Percentiles rank a stretch among this genome's conserved stretches.
These are phyloP conservation scores for Micrastur ruficollis DNA, from an alignment of 2,797 vertebrate species.

Conservation along the genomic window DNA sequence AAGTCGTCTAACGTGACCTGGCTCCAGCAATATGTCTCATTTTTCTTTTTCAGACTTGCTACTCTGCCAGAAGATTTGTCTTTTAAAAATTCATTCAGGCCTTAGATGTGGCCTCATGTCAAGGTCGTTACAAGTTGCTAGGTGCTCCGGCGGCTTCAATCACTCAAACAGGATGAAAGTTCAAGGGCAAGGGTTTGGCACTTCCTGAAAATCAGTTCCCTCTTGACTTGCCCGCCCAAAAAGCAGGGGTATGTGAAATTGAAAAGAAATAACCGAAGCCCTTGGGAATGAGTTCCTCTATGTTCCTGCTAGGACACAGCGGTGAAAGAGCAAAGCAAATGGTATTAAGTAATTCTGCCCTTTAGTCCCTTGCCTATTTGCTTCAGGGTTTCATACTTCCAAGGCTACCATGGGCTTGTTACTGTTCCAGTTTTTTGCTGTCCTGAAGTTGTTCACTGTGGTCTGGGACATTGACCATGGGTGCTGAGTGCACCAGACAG, in stretches of 20 bases:
- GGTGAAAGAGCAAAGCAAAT: background rate
- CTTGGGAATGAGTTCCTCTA: background rate
- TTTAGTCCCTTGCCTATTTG: fast-evolving
- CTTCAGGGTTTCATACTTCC: background rate
- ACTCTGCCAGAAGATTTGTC: background rate
- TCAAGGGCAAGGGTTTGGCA: background rate
- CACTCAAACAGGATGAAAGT: background rate
- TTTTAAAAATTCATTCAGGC: background rate
- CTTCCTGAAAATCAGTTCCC: background rate
- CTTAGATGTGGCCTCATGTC: background rate
- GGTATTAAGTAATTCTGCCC: background rate
- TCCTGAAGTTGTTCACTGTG: background rate
- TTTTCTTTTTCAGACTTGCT: background rate
- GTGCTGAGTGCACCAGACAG: background rate
- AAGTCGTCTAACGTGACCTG: background rate
- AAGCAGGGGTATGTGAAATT: background rate
- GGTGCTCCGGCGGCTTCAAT: background rate
- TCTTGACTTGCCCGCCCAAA: background rate
- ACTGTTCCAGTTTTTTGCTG: background rate
- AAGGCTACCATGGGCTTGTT: background rate
- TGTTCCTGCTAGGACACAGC: background rate
- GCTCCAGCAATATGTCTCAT: background rate
- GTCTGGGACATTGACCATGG: background rate
- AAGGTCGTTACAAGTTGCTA: background rate
- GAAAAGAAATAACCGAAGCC: background rate